A percentile compares a stretch with the other conserved stretches of the same genome.
Evolutionary conservation across 1,140 invertebrate species (phyloP).

Genomic region (Formica exsecta): DNA sequence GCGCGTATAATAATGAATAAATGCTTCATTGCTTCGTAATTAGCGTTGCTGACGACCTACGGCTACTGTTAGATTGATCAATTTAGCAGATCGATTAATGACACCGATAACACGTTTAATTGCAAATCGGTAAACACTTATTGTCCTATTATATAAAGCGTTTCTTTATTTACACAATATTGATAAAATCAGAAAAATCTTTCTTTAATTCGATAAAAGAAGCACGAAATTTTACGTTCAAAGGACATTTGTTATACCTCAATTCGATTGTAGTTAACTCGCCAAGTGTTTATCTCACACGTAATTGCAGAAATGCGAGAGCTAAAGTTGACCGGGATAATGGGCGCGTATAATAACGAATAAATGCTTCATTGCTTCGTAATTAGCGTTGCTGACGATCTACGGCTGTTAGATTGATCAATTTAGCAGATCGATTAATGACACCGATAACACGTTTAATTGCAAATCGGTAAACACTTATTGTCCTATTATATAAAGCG

Average conservation of each 20-base stretch:
- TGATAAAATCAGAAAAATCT: not conserved
- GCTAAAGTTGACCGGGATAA: conserved; percentile 45
- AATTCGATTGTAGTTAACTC: conserved; percentile 65
- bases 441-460: conserved; percentile 14
- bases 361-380: conserved; percentile 40
- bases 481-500: not conserved
- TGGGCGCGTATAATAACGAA: conserved; percentile 44
- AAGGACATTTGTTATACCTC: too few species aligned
- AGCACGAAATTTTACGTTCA: too few species aligned
- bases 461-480: not conserved
- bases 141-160: not conserved
- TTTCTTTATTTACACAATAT: not conserved
- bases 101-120: conserved; percentile 15
- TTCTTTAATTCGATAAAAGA: not conserved
- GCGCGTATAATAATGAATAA: conserved; percentile 51
- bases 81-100: conserved; percentile 15
- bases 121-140: not conserved
- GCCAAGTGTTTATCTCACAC: conserved; percentile 36
- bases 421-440: conserved; percentile 15
- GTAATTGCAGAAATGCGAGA: not conserved
- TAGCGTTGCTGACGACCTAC: conserved; percentile 3
- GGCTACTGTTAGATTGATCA: conserved; percentile 25
- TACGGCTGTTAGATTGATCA: conserved; percentile 26
- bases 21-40: conserved; percentile 44
- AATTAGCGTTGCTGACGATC: conserved; percentile 28